phyloP scores from a whole-genome alignment of 2,888 invertebrate species.

The Nineta flava region DNA sequence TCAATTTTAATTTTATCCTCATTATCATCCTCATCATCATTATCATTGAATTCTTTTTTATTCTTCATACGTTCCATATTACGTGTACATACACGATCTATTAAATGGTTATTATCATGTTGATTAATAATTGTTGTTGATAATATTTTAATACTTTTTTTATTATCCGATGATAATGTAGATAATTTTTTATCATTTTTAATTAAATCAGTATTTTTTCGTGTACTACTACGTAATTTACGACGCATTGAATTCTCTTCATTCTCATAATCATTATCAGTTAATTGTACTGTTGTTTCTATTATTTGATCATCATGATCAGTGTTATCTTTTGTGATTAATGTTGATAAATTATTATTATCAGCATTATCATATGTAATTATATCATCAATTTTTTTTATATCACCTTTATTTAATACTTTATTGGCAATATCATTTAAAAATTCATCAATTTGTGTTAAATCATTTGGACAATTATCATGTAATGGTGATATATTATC shows the following conservation, averaged over 20 bases:
- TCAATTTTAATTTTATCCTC: not conserved
- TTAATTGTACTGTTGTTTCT: not conserved
- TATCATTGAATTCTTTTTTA: not conserved
- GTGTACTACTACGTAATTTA: not conserved
- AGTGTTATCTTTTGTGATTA: not conserved
- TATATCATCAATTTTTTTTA: not conserved
- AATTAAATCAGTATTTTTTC: not conserved
- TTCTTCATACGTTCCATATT: conserved; percentile 2
- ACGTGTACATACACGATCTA: not conserved
- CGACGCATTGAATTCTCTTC: not conserved
- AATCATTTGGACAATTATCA: conserved; percentile 4
- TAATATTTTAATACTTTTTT: not conserved
- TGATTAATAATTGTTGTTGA: not conserved
- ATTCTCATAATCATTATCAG: not conserved
- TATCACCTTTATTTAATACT: not conserved
- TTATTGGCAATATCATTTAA: conserved; percentile 7
- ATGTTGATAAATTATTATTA: not conserved
- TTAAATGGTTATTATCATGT: not conserved
- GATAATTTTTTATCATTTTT: not conserved
- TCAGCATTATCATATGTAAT: not conserved
- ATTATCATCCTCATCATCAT: not conserved
- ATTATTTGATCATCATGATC: not conserved
- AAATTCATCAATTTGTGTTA: conserved; percentile 5
- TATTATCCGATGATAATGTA: not conserved
- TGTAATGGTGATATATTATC: not conserved